These are phyloP conservation scores for Apotomis capreana DNA, from an alignment of 2,888 invertebrate genomes.

Conservation along the genomic window DNA sequence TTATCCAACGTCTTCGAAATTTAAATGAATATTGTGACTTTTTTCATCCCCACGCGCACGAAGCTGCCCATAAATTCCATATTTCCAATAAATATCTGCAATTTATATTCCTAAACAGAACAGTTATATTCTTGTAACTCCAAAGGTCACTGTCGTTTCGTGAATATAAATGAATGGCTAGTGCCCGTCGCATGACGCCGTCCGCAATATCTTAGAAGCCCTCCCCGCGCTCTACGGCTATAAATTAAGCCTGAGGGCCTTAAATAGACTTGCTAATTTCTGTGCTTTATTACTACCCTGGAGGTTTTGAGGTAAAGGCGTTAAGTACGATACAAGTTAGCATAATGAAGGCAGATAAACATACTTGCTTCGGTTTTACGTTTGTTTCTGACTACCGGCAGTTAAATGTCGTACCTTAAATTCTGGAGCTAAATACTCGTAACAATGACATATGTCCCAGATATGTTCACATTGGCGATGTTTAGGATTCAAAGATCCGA, in stretches of 20 bases:
- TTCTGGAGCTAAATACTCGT: no score
- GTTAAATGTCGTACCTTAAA: no score
- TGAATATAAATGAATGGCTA: constrained; percentile 40
- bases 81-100: constrained; percentile 6
- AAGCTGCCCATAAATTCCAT: neutral
- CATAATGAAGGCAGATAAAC: neutral
- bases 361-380: neutral
- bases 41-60: no score
- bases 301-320: constrained; percentile 37
- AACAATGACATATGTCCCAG: no score
- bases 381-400: neutral
- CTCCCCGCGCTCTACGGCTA: constrained; percentile 49
- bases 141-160: constrained; percentile 24
- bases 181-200: constrained; percentile 37
- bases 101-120: constrained; percentile 13
- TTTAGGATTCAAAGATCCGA: no score
- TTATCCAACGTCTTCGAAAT: no score
- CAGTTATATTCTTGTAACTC: constrained; percentile 1
- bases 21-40: no score
- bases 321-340: constrained; percentile 10
- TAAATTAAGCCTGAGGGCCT: constrained; percentile 63
- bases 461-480: no score
- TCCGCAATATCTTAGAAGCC: constrained; percentile 54
- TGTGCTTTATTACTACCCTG: constrained; percentile 52
- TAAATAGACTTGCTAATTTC: constrained; percentile 67